Conservation (phyloP, 2,113 vertebrate species). For the Odocoileus virginianus region DNA sequence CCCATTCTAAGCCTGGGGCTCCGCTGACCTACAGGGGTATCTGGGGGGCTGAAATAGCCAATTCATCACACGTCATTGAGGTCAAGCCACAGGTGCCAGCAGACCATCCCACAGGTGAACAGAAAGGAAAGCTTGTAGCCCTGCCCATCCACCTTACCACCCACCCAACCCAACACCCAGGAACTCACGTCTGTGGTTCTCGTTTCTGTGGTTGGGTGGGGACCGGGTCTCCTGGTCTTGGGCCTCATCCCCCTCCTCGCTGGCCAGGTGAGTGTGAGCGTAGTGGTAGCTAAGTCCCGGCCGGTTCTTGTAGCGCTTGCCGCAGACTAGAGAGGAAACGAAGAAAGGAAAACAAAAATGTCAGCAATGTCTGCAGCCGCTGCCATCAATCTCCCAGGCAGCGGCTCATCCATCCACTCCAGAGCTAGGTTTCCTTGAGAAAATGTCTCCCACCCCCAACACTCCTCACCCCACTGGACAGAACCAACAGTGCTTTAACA, state of each 20-base stretch:
- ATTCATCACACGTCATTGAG: slow-evolving; percentile 29
- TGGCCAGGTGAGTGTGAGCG: slow-evolving; percentile 92
- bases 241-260: slow-evolving; percentile 89
- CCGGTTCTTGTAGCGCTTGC: slow-evolving; percentile 97
- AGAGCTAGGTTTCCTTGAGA: neutral
- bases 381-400: neutral
- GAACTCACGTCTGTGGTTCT: slow-evolving; percentile 94
- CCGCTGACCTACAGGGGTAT: slow-evolving; percentile 47
- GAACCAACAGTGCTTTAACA: neutral
- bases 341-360: slow-evolving; percentile 40
- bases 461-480: too few species aligned
- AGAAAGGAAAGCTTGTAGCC: neutral
- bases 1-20: slow-evolving; percentile 64
- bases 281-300: slow-evolving; percentile 97
- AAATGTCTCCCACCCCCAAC: neutral
- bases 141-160: neutral
- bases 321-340: slow-evolving; percentile 86
- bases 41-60: slow-evolving; percentile 58
- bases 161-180: neutral
- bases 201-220: slow-evolving; percentile 86
- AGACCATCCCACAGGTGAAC: slow-evolving; percentile 24
- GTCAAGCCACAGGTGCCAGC: slow-evolving; percentile 12
- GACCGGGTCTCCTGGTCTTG: slow-evolving; percentile 87
- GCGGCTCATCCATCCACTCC: neutral
- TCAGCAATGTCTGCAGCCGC: slow-evolving; percentile 46